Conservation (phyloP, 1,140 invertebrate genomes). For the Drosophila arizonae region DNA sequence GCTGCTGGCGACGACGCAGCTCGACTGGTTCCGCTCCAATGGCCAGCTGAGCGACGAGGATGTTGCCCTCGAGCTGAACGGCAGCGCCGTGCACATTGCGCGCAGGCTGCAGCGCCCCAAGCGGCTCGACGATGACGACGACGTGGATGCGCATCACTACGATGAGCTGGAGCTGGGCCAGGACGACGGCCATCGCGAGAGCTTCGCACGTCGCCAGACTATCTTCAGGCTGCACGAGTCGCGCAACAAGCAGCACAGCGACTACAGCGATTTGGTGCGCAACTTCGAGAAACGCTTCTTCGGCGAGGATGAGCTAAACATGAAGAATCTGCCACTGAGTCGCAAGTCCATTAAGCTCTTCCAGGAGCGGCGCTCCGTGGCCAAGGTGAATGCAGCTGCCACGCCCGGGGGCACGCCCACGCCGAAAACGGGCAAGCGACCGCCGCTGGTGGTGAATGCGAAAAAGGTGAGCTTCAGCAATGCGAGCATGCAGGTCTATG, state of each 20-base stretch:
- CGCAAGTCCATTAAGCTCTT: constrained; percentile 73
- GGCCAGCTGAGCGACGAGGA: constrained; percentile 82
- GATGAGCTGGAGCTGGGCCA: constrained; percentile 38
- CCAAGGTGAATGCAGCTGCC: constrained; percentile 64
- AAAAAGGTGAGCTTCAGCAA: constrained; percentile 59
- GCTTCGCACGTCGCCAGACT: constrained; percentile 65
- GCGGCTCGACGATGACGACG: constrained; percentile 82
- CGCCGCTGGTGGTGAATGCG: constrained; percentile 22
- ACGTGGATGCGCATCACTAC: constrained; percentile 64
- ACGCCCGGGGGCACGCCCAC: constrained; percentile 58
- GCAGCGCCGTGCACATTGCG: constrained; percentile 86
- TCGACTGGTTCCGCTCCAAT: constrained; percentile 82
- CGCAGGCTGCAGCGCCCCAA: constrained; percentile 85
- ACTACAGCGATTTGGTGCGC: constrained; percentile 73
- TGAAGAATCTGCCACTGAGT: constrained; percentile 69
- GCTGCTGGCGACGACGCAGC: constrained; percentile 89
- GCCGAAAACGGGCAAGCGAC: constrained; percentile 49
- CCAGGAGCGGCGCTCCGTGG: constrained; percentile 60
- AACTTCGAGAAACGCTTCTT: constrained; percentile 77
- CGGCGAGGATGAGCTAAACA: constrained; percentile 71
- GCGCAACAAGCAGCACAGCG: constrained; percentile 58
- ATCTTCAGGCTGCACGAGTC: constrained; percentile 68
- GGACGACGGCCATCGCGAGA: constrained; percentile 56
- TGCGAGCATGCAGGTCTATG: constrained; percentile 46
- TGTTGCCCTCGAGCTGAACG: constrained; percentile 84